A percentile compares a stretch with the other conserved stretches of the same genome.
phyloP scores from a whole-genome alignment of 2,113 vertebrate genomes.

The Polyodon spathula region DNA sequence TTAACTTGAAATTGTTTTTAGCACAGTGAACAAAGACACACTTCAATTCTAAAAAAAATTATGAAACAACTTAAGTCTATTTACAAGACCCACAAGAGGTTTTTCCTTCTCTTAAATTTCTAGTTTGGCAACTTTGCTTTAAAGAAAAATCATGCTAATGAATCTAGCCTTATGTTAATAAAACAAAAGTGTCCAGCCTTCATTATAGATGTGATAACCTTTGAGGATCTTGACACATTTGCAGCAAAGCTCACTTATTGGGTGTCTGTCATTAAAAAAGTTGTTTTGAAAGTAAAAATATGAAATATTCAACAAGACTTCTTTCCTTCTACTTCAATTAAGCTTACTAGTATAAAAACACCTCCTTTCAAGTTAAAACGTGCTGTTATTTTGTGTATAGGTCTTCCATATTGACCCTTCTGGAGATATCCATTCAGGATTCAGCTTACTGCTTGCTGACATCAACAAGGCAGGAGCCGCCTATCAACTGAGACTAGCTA shows the following conservation, averaged over 20 bases:
- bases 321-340: slow-evolving; percentile 37
- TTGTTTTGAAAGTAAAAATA: background rate
- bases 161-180: too few species aligned
- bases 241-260: background rate
- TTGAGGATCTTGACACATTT: too few species aligned
- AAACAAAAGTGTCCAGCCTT: too few species aligned
- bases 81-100: too few species aligned
- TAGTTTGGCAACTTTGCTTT: too few species aligned
- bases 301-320: background rate
- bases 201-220: too few species aligned
- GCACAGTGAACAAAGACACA: background rate
- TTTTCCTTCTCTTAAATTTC: too few species aligned
- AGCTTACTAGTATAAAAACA: background rate
- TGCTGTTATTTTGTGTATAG: slow-evolving; percentile 28
- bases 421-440: slow-evolving; percentile 55
- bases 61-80: too few species aligned
- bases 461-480: slow-evolving; percentile 59
- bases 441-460: slow-evolving; percentile 52
- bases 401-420: slow-evolving; percentile 39
- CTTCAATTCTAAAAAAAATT: too few species aligned
- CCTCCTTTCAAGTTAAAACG: background rate
- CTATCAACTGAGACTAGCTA: slow-evolving; percentile 71
- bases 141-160: too few species aligned
- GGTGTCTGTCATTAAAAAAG: background rate
- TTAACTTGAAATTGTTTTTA: background rate